Conservation (phyloP, 1,140 invertebrate species). For the Philotrypesis tridentata region DNA sequence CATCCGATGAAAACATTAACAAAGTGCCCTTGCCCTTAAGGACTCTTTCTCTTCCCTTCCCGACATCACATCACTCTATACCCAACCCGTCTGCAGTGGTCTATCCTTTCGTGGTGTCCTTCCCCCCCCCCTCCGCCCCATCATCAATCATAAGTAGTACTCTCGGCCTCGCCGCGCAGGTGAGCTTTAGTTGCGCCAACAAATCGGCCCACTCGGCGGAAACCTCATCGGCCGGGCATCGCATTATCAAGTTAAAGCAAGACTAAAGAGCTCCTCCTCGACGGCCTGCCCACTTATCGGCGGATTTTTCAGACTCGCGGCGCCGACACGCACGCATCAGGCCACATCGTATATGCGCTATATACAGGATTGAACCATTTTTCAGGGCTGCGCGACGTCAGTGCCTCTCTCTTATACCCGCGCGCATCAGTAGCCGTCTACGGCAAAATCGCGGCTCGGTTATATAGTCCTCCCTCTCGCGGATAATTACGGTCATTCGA, state of each 20-base stretch:
- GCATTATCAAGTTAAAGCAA: conserved; percentile 25
- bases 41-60: too few relatives aligned
- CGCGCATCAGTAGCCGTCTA: background rate
- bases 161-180: background rate
- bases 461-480: background rate
- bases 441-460: too few relatives aligned
- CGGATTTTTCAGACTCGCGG: conserved; percentile 1
- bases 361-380: conserved; percentile 17
- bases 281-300: background rate
- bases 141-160: conserved; percentile 20
- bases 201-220: conserved; percentile 8
- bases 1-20: too few relatives aligned
- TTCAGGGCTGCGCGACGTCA: too few relatives aligned
- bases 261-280: background rate
- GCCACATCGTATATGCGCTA: background rate
- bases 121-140: too few relatives aligned
- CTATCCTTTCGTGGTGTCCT: background rate
- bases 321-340: conserved; percentile 7
- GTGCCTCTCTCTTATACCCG: too few relatives aligned
- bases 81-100: background rate
- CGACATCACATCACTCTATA: too few relatives aligned
- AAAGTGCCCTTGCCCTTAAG: too few relatives aligned
- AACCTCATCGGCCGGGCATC: conserved; percentile 6
- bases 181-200: conserved; percentile 20
- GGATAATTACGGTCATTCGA: conserved; percentile 33